Base-by-base conservation (phyloP, 2,113 vertebrate genomes). In the Engystomops pustulosus region DNA sequence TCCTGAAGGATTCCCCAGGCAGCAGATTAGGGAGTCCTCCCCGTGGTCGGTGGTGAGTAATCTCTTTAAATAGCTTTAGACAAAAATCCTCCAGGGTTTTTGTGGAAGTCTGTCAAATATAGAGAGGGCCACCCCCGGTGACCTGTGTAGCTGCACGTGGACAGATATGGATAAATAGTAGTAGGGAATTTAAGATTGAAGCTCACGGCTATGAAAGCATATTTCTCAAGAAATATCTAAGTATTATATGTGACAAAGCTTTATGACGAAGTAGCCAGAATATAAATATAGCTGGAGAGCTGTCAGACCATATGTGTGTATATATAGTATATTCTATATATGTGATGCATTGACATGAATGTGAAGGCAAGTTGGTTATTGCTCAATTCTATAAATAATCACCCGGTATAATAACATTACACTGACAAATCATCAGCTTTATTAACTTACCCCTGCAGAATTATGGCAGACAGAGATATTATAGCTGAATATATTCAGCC, bases 1-100 rank as follows among this genome's bases (percentile, higher is more conserved):
- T 10, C 7, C 25, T 67, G 44, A 23, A 67, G 47, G 79, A 70
- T 71, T 41, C 45, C 80, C 67, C 47, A 27, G 44, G 41, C 47
- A 25, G 70, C 55, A 36, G 79, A 80, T 67, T 68, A 49, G 62
- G 79, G 27, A 80, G 20, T 68, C 30, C n/a, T 67, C 62, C 30
- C 25, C 36, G 5, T 12, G 6, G 27, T 15, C n/a, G 30, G 27
- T 18, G 62, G 62, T 17, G 62, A 30, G 30, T 2, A 30, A 18
- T 11, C 30, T n/a, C 81, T 65, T 65, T 65, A 84, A 84, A 84
- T 84, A 84, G 55, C 55, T 27, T 67, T n/a, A 62, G 36, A 72
- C n/a, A 25, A 27, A 77, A 82, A 75, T 84, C 12, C 38, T 68
- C 1, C 32, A 38, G 30, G 27, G 55, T 44, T 36, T 41, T 41